These are phyloP conservation scores for Bucco capensis DNA, from an alignment of 2,113 vertebrate genomes.

Conservation along the genomic window DNA sequence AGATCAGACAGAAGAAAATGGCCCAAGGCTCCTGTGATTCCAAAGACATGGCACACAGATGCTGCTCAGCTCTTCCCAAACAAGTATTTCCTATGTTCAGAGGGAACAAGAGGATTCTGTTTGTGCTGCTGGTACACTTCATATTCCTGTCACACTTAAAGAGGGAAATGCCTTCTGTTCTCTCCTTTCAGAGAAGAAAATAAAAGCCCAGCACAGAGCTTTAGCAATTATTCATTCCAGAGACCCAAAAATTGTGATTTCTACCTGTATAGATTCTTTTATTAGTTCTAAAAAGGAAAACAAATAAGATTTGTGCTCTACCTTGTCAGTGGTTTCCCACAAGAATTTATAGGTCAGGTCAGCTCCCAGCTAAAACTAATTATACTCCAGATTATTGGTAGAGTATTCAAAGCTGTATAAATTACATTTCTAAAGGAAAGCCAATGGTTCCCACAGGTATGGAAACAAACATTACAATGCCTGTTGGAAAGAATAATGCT, in stretches of 20 bases:
- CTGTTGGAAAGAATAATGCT: not conserved
- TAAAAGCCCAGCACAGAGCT: not conserved
- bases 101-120: not conserved
- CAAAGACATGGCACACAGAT: not conserved
- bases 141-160: not conserved
- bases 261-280: not conserved
- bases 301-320: not conserved
- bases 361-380: not conserved
- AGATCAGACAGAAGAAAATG: too few relatives aligned
- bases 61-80: not conserved
- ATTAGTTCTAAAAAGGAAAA: not conserved
- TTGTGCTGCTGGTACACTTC: not conserved
- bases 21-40: not conserved
- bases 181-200: not conserved
- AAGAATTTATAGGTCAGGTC: conserved; percentile 9
- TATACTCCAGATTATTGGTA: not conserved
- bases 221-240: not conserved
- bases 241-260: not conserved
- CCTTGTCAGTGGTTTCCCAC: not conserved
- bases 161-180: not conserved
- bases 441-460: not conserved
- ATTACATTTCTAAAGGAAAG: conserved; percentile 13
- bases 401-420: not conserved
- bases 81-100: not conserved
- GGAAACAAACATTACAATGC: not conserved